Evolutionary conservation across 2,797 vertebrate species (phyloP), one percentile per base, ranked within the genome.

Genomic region (Anguilla obscura): DNA sequence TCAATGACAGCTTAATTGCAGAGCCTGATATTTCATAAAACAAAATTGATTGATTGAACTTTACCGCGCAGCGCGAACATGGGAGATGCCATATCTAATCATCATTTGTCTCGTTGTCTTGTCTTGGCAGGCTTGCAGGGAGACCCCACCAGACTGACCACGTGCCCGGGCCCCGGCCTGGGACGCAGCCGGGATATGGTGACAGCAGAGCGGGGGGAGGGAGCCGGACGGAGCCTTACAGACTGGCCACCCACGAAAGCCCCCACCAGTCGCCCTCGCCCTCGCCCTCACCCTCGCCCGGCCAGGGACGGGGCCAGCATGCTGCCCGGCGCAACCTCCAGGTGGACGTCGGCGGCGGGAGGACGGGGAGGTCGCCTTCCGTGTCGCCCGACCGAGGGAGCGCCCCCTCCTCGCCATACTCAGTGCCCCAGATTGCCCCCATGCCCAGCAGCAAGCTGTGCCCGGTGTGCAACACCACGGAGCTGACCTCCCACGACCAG

Each of bases 401-500:
- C 74, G 97, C 97, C 89, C 98, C 98, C 88, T 97, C 97, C 48
- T 99, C 98, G 33, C 98, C 98, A 60, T 99, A 99, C 94, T 99
- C 98, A 0, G 95, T 99, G 91, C 98, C 98, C n/a, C 98, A 99
- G 96, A 99, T 99, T 0, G 98, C 98, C 9, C 98, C 98, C 50
- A 97, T 99, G 92, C 99, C 98, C 92, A 99, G 98, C 97, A 99
- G 98, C 93, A 99, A 97, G 50, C 96, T 99, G 91, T 99, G 99
- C 91, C 98, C 98, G 2, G 98, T 99, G 94, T 99, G 99, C 96
- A 99, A 99, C 96, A 99, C 97, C 0, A 96, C 98, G 0, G 98
- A 99, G 93, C 97, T 99, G 96, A 98, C 95, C 0, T 95, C 96
- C 33, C 96, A 97, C 0, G 97, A 97, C 92, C 97, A 97, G 96